Percentiles rank a stretch among this genome's conserved stretches.
Conservation (phyloP, 2,888 invertebrate species). For the Acrocyrtus sp. region DNA sequence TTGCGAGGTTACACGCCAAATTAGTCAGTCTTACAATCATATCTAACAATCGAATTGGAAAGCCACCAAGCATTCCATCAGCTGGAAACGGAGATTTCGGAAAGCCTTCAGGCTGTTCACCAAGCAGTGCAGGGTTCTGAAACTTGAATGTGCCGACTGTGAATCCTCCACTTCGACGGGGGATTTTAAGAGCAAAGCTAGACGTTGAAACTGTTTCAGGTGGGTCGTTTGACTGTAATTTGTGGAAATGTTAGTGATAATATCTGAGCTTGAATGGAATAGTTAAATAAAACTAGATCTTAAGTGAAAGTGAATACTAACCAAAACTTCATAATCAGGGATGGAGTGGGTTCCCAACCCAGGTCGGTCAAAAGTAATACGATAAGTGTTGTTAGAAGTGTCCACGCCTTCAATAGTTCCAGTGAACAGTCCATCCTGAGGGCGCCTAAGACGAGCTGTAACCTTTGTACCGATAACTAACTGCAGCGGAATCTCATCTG, state of each 20-base stretch:
- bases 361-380: conserved; percentile 92
- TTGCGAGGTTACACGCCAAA: conserved; percentile 14
- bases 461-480: conserved; percentile 95
- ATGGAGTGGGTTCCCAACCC: conserved; percentile 95
- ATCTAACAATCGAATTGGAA: conserved; percentile 85
- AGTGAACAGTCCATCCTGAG: conserved; percentile 95
- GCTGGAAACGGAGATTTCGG: conserved; percentile 64
- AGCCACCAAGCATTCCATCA: conserved; percentile 78
- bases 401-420: conserved; percentile 96
- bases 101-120: conserved; percentile 67
- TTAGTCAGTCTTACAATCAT: conserved; percentile 71
- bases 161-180: conserved; percentile 71
- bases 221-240: conserved; percentile 83
- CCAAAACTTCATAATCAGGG: conserved; percentile 94
- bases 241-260: too few relatives aligned
- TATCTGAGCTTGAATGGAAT: not conserved
- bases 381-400: conserved; percentile 91
- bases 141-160: conserved; percentile 64
- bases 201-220: conserved; percentile 90
- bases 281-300: not conserved
- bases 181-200: conserved; percentile 83
- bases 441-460: conserved; percentile 87
- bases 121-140: conserved; percentile 66
- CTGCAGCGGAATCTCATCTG: conserved; percentile 93
- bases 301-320: conserved; percentile 63